phyloP scores from a whole-genome alignment of 2,797 vertebrate genomes.

The Limnodromus scolopaceus region DNA sequence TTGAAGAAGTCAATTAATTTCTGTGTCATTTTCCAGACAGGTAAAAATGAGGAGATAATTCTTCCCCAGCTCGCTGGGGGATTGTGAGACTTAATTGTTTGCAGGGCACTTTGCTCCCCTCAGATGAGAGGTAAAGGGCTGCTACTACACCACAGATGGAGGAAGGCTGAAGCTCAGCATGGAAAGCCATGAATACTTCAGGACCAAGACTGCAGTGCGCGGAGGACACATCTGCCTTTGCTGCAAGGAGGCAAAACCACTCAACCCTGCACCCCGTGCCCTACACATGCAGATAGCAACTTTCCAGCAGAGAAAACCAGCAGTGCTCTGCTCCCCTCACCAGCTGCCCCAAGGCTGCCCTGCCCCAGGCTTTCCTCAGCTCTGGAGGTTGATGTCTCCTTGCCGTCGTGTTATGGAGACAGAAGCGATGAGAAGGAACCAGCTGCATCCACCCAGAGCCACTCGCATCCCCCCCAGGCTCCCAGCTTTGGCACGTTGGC shows the following conservation, averaged over 20 bases:
- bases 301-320: background rate
- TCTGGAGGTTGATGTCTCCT: background rate
- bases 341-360: background rate
- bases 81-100: constrained; percentile 54
- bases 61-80: background rate
- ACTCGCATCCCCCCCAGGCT: background rate
- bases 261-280: rapidly evolving
- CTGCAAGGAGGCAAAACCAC: background rate
- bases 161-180: background rate
- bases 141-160: background rate
- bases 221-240: background rate
- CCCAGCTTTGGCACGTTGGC: background rate
- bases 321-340: background rate
- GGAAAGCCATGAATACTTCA: background rate
- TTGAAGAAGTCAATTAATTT: constrained; percentile 68
- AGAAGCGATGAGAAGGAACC: background rate
- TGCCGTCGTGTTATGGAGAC: rapidly evolving
- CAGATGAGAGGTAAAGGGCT: background rate
- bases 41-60: constrained; percentile 64
- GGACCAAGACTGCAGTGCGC: background rate
- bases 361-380: background rate
- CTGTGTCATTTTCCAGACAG: constrained; percentile 53
- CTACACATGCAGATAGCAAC: background rate
- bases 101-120: background rate
- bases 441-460: background rate